Base-by-base conservation (phyloP, 2,888 invertebrate species). In the Germaria angustata region DNA sequence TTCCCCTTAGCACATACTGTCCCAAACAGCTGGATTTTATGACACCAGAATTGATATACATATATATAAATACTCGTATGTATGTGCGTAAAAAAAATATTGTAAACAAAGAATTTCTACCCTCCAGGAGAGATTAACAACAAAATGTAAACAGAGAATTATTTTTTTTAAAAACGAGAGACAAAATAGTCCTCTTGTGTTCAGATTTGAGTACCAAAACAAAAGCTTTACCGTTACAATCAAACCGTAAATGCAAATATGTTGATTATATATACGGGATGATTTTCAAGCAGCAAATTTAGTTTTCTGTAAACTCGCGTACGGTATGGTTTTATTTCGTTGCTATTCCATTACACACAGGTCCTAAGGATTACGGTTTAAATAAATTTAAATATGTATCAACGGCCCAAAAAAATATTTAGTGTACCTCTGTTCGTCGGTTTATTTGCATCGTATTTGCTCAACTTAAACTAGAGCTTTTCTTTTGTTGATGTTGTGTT, bases 231-330 rank as follows among this genome's bases (percentile, higher is more conserved):
- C 82, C 78, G 82, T 28, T 82, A 44, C 63, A 49, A 32, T 17
- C 20, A 9, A 71, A 66, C 78, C 71, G 79, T 66, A 53, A 77
- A 72, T 39, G 22, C 46, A 71, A 24, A 22, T 24, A 36, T 61
- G 11, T 73, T 65, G 49, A 61, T 82, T 76, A 82, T 79, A 66
- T 79, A 79, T 75, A 69, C 46, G 65, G 17, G 20, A 9, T 53
- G 55, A 53, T 39, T 39, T 44, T 49, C 20, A 36, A 51, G 22
- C 39, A 57, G 44, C 13, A 36, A 69, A 41, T 75, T 79, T 75
- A 82, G 82, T 79, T 79, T 71, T 28, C 20, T 53, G 66, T 75
- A 34, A 79, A 76, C 79, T 75, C 82, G 82, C 79, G 69, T 66
- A 61, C 71, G 79, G 79, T 59, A 41, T 46, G 79, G 78, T 82